Percentiles rank a stretch among this genome's conserved stretches.
phyloP scores from a whole-genome alignment of 2,888 invertebrate genomes.

The Cataglyphis albicans region DNA sequence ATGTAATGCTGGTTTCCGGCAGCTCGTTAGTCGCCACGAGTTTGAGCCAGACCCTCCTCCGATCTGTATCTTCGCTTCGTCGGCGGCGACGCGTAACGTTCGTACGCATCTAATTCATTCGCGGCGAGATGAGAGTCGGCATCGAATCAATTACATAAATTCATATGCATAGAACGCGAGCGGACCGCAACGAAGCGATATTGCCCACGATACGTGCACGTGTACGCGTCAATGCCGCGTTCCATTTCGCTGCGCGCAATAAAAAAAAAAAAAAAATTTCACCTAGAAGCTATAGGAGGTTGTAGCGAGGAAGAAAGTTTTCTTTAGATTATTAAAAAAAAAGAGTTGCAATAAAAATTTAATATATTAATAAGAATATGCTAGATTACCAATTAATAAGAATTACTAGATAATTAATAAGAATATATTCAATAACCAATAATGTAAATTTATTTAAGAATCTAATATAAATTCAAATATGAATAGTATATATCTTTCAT shows the following conservation, averaged over 20 bases:
- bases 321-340: not conserved
- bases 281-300: not conserved
- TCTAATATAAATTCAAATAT: not conserved
- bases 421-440: not conserved
- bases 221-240: not conserved
- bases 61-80: constrained; percentile 50
- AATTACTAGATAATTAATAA: not conserved
- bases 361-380: not conserved
- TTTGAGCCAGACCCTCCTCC: constrained; percentile 13
- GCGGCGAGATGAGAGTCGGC: constrained; percentile 40
- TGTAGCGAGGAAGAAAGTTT: not conserved
- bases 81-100: constrained; percentile 47
- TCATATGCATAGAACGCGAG: constrained; percentile 37
- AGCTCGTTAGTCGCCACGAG: constrained; percentile 43
- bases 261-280: constrained; percentile 11
- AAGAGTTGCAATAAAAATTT: not conserved
- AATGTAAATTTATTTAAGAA: constrained; percentile 10
- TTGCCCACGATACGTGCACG: not conserved
- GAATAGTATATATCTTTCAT: not conserved
- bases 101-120: constrained; percentile 36
- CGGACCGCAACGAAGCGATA: constrained; percentile 14
- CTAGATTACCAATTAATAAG: not conserved
- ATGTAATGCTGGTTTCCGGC: constrained; percentile 43
- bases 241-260: not conserved
- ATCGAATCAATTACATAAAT: constrained; percentile 52